A percentile compares a stretch with the other conserved stretches of the same genome.
These are phyloP conservation scores for Schlechtendalia chinensis DNA, from an alignment of 1,140 invertebrate species.

Conservation along the genomic window DNA sequence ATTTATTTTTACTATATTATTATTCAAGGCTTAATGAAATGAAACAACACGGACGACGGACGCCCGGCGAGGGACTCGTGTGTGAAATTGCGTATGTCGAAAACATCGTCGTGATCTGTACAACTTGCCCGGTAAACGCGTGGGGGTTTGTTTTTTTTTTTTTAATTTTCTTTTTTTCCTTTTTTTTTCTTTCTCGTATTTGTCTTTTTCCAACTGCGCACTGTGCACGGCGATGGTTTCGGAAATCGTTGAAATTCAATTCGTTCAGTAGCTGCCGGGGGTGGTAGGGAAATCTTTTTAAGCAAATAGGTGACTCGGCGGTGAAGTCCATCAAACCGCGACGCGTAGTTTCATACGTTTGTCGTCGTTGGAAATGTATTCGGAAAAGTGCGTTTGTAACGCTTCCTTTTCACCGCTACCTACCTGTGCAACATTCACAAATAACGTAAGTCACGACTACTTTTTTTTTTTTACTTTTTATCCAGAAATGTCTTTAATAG, in stretches of 20 bases:
- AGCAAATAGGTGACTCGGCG: background rate
- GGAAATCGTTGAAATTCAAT: slow-evolving; percentile 15
- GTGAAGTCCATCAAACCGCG: background rate
- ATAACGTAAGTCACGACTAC: too few relatives aligned
- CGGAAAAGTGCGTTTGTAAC: background rate
- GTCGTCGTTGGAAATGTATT: background rate
- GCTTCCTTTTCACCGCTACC: background rate
- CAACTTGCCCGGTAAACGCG: background rate
- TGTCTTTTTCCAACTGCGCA: background rate
- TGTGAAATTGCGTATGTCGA: background rate
- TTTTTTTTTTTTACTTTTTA: too few relatives aligned
- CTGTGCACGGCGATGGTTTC: background rate
- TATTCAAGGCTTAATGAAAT: slow-evolving; percentile 16
- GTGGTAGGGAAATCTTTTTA: background rate
- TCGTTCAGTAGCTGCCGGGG: background rate
- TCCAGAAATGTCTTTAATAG: too few relatives aligned
- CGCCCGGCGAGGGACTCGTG: background rate
- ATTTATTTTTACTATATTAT: background rate
- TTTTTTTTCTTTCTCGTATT: too few relatives aligned
- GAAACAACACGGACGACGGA: background rate
- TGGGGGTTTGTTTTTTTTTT: background rate
- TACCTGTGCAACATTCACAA: too few relatives aligned
- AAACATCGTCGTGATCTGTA: background rate
- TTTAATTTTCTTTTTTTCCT: too few relatives aligned
- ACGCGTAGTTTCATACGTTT: background rate